Conservation (phyloP, 2,113 vertebrate species). For the Myotis davidii region DNA sequence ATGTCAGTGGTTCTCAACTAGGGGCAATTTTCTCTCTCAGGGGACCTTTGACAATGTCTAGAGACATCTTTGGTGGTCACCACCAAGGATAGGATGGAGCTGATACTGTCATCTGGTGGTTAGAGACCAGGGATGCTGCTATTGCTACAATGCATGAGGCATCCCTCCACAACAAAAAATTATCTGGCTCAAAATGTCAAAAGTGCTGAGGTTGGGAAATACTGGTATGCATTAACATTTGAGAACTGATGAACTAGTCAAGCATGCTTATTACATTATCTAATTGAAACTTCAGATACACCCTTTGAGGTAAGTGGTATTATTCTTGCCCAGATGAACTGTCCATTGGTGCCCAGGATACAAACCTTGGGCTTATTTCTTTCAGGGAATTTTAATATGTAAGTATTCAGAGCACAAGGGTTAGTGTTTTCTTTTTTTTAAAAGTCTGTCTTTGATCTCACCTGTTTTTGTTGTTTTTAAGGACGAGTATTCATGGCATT, state of each 20-base stretch:
- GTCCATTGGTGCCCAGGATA: neutral
- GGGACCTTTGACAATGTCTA: neutral
- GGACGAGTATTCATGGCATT: slow-evolving; percentile 70
- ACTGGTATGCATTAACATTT: neutral
- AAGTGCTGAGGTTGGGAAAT: neutral
- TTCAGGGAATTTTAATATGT: neutral
- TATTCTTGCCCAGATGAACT: neutral
- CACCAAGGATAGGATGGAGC: neutral
- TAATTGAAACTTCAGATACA: neutral
- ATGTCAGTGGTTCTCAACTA: neutral
- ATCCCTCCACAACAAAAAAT: neutral
- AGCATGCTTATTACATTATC: neutral
- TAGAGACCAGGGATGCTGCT: neutral
- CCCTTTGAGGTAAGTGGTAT: slow-evolving; percentile 2
- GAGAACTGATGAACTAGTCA: neutral
- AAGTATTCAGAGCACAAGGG: slow-evolving; percentile 6
- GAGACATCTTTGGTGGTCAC: neutral
- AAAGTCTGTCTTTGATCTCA: slow-evolving; percentile 6
- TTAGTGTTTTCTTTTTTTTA: neutral
- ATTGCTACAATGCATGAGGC: neutral
- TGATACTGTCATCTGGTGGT: neutral
- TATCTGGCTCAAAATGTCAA: neutral
- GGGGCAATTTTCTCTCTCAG: neutral
- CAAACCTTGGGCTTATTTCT: neutral
- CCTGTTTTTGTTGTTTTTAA: slow-evolving; percentile 42